These are phyloP conservation scores for Syngnathus rostellatus DNA, from an alignment of 2,797 vertebrate genomes.

Conservation along the genomic window DNA sequence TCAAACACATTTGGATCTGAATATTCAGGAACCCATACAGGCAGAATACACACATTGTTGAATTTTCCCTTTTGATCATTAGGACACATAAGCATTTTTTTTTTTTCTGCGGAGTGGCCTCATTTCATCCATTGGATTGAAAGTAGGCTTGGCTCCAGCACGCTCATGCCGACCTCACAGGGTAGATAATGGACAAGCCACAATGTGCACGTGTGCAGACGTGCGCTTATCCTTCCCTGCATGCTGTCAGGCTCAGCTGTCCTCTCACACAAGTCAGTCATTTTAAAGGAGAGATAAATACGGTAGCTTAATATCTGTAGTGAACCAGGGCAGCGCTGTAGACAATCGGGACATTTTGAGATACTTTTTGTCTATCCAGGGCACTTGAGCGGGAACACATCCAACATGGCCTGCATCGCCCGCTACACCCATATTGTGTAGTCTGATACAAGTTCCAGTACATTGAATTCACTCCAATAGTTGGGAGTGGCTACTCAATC, in stretches of 20 bases:
- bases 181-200: not conserved
- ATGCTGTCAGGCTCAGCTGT: not conserved
- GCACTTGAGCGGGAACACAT: slow-evolving; percentile 2
- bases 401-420: not conserved
- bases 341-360: not conserved
- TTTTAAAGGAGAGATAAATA: not conserved
- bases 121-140: slow-evolving; percentile 10
- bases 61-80: slow-evolving; percentile 58
- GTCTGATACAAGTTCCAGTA: not conserved
- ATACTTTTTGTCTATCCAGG: not conserved
- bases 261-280: not conserved
- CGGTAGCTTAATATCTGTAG: not conserved
- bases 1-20: slow-evolving; percentile 53
- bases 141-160: not conserved
- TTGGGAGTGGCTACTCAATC: not conserved
- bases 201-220: not conserved
- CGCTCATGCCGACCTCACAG: not conserved
- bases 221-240: not conserved
- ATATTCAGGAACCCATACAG: slow-evolving; percentile 40
- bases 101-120: slow-evolving; percentile 13
- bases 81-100: slow-evolving; percentile 24
- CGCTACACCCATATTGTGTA: not conserved
- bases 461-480: not conserved
- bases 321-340: not conserved
- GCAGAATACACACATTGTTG: slow-evolving; percentile 44